These are phyloP conservation scores for Microctonus aethiopoides DNA, from an alignment of 2,888 invertebrate species.

Conservation along the genomic window DNA sequence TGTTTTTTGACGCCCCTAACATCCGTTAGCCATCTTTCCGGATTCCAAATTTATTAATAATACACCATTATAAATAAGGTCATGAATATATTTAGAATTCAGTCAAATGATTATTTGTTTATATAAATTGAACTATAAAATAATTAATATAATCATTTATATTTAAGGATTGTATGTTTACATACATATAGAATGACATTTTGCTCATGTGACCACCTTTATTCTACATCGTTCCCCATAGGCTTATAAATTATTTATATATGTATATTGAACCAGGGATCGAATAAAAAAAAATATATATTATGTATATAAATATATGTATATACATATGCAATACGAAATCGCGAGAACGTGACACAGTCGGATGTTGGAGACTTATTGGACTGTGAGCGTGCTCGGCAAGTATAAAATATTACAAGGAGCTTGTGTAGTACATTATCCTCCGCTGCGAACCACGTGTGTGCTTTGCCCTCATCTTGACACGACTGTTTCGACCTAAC, in stretches of 20 bases:
- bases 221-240: background rate
- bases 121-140: background rate
- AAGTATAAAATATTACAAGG: conserved; percentile 29
- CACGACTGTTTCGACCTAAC: background rate
- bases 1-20: background rate
- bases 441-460: conserved; percentile 7
- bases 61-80: background rate
- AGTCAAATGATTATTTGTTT: background rate
- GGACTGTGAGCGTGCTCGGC: conserved; percentile 29
- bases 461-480: background rate
- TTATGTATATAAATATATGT: background rate
- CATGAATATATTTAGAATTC: background rate
- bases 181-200: background rate
- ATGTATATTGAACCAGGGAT: background rate
- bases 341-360: conserved; percentile 30
- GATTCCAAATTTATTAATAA: background rate
- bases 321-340: background rate
- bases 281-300: conserved; percentile 25
- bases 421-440: background rate
- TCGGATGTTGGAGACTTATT: conserved; percentile 28
- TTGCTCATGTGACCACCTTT: background rate
- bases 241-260: conserved; percentile 23
- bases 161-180: background rate
- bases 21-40: background rate
- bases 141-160: background rate